Evolutionary conservation across 2,797 vertebrate species (phyloP), one percentile per base, ranked within the genome.

Genomic region (Acipenser transmontanus): DNA sequence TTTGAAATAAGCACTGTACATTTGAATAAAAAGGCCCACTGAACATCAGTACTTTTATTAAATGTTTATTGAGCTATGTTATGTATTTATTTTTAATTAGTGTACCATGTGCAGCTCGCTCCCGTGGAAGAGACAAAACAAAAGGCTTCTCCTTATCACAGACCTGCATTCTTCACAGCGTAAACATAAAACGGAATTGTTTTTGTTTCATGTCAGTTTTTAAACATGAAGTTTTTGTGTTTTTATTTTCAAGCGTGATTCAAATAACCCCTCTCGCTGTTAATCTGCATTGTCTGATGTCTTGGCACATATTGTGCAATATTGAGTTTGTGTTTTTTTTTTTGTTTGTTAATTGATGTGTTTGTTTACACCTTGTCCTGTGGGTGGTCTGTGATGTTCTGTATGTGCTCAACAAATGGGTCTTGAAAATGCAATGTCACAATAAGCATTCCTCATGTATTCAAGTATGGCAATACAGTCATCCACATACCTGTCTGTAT

Each of bases 131-230:
- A 11, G 54, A 57, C 9, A 57, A 57, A 57, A 57, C 14, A 9
- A 57, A 57, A 57, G 54, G 54, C 54, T n/a, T 57, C 54, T 34
- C 79, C 83, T 86, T 85, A 86, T 88, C 85, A 70, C 74, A 73
- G 77, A 81, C 83, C 78, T 84, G 72, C 83, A 81, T 85, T 85
- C 78, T 80, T 56, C 59, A 17, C 74, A 78, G 74, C 70, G 74
- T 79, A 71, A 68, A 82, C 84, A 86, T 86, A 78, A 84, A 82
- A 84, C 82, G 74, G 79, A 79, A 68, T 69, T 75, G 66, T 80
- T 77, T 34, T 83, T 84, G 81, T 81, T 84, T 81, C 74, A 82
- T 82, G 74, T 81, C 75, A 72, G 64, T 73, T 80, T 65, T 20
- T 71, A 69, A 76, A 68, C 50, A 68, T 50, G 70, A 78, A 82